phyloP scores from a whole-genome alignment of 2,797 vertebrate species.

The Buceros bicornis region DNA sequence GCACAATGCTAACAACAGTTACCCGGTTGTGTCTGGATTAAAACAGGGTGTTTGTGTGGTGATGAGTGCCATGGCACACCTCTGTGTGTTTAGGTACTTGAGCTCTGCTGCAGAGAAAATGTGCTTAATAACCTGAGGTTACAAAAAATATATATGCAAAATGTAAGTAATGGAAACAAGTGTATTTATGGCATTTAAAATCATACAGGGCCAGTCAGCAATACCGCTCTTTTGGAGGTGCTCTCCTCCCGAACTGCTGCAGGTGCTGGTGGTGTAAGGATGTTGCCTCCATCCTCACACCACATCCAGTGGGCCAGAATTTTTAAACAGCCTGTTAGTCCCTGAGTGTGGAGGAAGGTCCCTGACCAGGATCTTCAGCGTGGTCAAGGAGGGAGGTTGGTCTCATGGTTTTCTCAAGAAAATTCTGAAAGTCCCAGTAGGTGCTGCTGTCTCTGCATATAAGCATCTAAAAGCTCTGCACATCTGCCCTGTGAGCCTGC shows the following conservation, averaged over 20 bases:
- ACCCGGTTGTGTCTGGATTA: accelerated
- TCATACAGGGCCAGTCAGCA: background rate
- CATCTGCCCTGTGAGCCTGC: background rate
- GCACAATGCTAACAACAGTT: background rate
- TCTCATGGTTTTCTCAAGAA: background rate
- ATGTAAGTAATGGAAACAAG: background rate
- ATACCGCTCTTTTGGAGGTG: background rate
- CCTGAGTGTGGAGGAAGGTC: background rate
- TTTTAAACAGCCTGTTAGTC: background rate
- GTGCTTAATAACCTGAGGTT: background rate
- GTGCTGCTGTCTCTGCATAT: background rate
- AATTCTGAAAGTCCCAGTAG: background rate
- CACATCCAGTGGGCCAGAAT: background rate
- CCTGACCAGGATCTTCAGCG: accelerated
- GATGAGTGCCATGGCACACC: background rate
- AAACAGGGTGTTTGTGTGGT: background rate
- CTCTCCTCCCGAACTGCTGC: accelerated
- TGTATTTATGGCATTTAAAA: background rate
- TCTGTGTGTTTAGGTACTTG: background rate
- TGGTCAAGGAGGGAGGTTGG: background rate
- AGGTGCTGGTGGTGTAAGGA: background rate
- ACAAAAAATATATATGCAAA: background rate
- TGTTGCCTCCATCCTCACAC: no score
- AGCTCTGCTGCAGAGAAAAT: background rate
- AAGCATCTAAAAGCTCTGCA: background rate